Base-by-base conservation (phyloP, 2,888 invertebrate genomes). In the Hirtodrosophila trivittata region DNA sequence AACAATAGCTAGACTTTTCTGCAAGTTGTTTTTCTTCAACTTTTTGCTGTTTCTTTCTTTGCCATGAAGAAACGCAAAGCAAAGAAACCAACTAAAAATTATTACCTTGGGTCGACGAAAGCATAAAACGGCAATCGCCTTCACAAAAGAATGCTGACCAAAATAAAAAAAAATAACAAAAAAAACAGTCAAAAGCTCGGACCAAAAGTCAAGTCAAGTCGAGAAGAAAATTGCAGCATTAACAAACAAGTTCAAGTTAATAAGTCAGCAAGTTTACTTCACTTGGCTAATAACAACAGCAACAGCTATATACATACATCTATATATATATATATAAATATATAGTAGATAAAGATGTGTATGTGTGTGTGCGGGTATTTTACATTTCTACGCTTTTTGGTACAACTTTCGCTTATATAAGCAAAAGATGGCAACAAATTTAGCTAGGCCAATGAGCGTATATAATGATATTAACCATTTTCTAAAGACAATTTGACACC, bases 381-480 rank as follows among this genome's bases (percentile, higher is more conserved):
- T 37, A 46, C 37, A 52, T 71, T 73, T 66, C 38, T 33, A 56
- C 46, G 50, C 60, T 76, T 63, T 77, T 70, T 62, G 60, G 42
- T 60, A 41, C 58, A 80, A 86, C 78, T 86, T 86, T 80, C 77
- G 78, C 78, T 78, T 83, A 86, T 86, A 86, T 78, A 86, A 86
- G 86, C 78, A 86, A 54, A 78, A 82, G 66, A 52, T 63, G 50
- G 42, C 56, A 75, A 51, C 63, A 64, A 52, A 57, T 49, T 58
- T 69, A 13, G 70, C 67, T 54, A 58, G 77, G 70, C 74, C 63
- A 69, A 69, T 52, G 60, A 65, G 74, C 84, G 77, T 80, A 58
- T 35, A 77, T 80, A 80, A 80, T 76, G 58, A 41, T 65, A 76
- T 76, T 80, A 80, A 73, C 73, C 46, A 72, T 58, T 78, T 75